These are phyloP conservation scores for Dermatemys mawii DNA, from an alignment of 2,113 vertebrate species.

Conservation along the genomic window DNA sequence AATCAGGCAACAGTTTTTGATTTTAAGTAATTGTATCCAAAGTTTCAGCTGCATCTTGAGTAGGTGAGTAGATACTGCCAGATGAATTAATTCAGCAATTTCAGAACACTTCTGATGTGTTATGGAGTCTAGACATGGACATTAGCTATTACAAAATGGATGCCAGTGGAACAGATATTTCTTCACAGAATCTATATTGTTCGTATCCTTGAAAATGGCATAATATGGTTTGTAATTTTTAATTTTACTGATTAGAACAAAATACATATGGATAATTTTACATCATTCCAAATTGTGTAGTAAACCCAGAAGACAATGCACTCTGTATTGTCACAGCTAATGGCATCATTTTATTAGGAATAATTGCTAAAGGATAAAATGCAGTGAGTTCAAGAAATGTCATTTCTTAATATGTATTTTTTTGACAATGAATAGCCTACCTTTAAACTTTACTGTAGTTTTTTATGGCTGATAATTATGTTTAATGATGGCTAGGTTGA, in stretches of 20 bases:
- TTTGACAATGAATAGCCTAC: neutral
- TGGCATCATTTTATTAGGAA: neutral
- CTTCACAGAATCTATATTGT: neutral
- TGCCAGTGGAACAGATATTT: neutral
- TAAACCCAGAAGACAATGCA: neutral
- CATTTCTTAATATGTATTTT: neutral
- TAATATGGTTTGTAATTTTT: neutral
- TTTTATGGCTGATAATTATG: neutral
- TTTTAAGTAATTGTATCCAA: slow-evolving; percentile 14
- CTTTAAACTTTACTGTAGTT: neutral
- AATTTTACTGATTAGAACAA: neutral
- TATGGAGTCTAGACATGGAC: neutral
- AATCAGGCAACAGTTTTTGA: neutral
- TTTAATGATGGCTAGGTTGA: neutral
- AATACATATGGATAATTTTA: neutral
- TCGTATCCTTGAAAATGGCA: neutral
- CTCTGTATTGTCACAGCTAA: neutral
- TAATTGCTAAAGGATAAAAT: neutral
- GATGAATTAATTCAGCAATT: neutral
- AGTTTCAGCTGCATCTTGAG: slow-evolving; percentile 1
- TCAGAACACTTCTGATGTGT: neutral
- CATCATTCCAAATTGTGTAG: neutral
- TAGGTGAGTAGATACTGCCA: neutral
- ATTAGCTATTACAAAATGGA: neutral
- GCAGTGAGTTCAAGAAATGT: neutral